phyloP scores from a whole-genome alignment of 2,113 vertebrate genomes.

The Perccottus glenii region DNA sequence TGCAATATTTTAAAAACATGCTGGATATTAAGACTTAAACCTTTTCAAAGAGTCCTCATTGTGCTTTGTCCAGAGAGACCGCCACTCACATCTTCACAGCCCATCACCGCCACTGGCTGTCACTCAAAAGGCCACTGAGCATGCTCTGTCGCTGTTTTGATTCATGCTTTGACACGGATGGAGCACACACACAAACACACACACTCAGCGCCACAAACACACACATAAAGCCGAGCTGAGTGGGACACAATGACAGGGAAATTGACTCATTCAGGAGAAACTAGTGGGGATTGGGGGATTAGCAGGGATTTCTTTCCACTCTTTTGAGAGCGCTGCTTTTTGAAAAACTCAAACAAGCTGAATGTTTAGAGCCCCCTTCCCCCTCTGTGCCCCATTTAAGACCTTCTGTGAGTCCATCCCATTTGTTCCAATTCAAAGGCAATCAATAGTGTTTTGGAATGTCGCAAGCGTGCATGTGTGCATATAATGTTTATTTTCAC shows the following conservation, averaged over 20 bases:
- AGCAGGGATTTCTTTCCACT: constrained; percentile 54
- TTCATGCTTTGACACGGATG: constrained; percentile 43
- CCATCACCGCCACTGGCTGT: constrained; percentile 30
- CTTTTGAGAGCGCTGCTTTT: constrained; percentile 34
- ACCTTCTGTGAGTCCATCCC: constrained; percentile 2
- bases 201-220: constrained; percentile 6
- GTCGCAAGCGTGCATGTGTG: too few relatives aligned
- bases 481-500: too few relatives aligned
- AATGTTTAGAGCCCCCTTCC: constrained; percentile 13
- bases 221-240: constrained; percentile 15
- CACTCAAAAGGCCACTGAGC: constrained; percentile 55
- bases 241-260: constrained; percentile 53
- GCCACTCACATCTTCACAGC: constrained; percentile 23
- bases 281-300: constrained; percentile 51
- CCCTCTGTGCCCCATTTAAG: neutral
- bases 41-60: constrained; percentile 18
- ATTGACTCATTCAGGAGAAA: constrained; percentile 58
- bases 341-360: constrained; percentile 20
- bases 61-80: constrained; percentile 12
- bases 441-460: neutral
- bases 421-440: neutral
- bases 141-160: constrained; percentile 42
- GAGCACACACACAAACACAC: constrained; percentile 6
- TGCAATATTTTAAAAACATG: too few relatives aligned
- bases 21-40: neutral